A percentile compares a stretch with the other conserved stretches of the same genome.
These are phyloP conservation scores for Drosophila teissieri DNA, from an alignment of 1,140 invertebrate species.

Conservation along the genomic window DNA sequence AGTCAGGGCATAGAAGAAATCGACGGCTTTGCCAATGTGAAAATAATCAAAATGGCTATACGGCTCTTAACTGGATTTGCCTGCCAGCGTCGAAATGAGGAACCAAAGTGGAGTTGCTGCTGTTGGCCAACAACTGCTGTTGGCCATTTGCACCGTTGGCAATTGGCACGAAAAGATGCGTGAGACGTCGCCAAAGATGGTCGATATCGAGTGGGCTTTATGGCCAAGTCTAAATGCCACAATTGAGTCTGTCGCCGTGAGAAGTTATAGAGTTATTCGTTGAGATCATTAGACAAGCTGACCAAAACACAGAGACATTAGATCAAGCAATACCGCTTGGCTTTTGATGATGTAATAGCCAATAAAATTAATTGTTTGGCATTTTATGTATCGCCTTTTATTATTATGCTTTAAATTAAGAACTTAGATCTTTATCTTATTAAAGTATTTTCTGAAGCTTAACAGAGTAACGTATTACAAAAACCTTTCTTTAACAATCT, in stretches of 20 bases:
- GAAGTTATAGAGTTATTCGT: conserved; percentile 42
- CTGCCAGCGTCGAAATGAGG: conserved; percentile 19
- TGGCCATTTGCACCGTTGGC: conserved; percentile 54
- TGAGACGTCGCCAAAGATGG: conserved; percentile 64
- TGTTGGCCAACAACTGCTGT: conserved; percentile 19
- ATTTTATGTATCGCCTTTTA: not conserved
- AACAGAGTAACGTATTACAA: not conserved
- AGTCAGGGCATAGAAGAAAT: conserved; percentile 24
- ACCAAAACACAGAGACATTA: conserved; percentile 19
- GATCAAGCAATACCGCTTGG: not conserved
- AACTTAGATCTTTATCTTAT: too few species aligned
- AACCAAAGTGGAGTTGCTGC: conserved; percentile 11
- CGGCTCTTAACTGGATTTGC: conserved; percentile 57
- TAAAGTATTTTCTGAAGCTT: not conserved
- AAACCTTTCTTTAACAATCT: not conserved
- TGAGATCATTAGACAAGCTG: conserved; percentile 66
- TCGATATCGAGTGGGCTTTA: conserved; percentile 60
- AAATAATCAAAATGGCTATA: conserved; percentile 64
- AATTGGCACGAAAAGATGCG: conserved; percentile 74
- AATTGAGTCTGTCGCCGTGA: conserved; percentile 39
- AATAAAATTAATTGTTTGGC: conserved; percentile 18
- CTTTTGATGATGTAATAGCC: conserved; percentile 27
- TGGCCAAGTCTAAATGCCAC: conserved; percentile 27
- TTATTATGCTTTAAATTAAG: not conserved
- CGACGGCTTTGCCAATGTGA: conserved; percentile 37